Conservation (phyloP, 2,797 vertebrate genomes). For the Lithobates sylvaticus region DNA sequence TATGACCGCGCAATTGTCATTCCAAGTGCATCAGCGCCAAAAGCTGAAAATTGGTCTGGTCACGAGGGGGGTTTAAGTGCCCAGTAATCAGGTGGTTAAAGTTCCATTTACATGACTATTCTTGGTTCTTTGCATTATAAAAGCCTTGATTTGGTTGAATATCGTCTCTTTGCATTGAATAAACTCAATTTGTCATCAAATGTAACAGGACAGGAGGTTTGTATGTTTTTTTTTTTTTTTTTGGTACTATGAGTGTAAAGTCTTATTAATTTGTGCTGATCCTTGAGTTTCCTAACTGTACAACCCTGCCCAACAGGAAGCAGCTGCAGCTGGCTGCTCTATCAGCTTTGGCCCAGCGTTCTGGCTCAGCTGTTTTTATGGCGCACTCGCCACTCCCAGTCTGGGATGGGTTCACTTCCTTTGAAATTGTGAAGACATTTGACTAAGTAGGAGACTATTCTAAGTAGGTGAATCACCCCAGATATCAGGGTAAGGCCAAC, state of each 20-base stretch:
- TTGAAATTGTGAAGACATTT: conserved; percentile 26
- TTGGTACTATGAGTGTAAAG: too few species aligned
- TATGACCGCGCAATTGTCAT: too few species aligned
- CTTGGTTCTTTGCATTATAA: too few species aligned
- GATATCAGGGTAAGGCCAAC: neutral
- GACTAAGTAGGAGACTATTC: neutral
- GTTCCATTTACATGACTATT: too few species aligned
- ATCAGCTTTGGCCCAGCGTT: conserved; percentile 5
- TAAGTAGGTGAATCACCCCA: neutral
- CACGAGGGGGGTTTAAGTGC: too few species aligned
- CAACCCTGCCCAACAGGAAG: conserved; percentile 41
- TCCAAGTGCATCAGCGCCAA: too few species aligned
- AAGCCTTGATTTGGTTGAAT: neutral
- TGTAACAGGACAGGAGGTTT: neutral
- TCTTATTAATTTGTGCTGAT: conserved; percentile 37
- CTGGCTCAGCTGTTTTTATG: conserved; percentile 36
- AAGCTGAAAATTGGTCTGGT: too few species aligned
- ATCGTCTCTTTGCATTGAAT: neutral
- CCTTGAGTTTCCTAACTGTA: conserved; percentile 2
- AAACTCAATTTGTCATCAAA: neutral
- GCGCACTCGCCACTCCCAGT: conserved; percentile 3
- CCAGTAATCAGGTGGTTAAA: too few species aligned
- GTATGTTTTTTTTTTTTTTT: neutral
- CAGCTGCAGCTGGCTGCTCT: conserved; percentile 16
- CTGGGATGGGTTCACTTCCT: conserved; percentile 44